Conservation (phyloP, 2,113 vertebrate genomes). For the Alectura lathami region DNA sequence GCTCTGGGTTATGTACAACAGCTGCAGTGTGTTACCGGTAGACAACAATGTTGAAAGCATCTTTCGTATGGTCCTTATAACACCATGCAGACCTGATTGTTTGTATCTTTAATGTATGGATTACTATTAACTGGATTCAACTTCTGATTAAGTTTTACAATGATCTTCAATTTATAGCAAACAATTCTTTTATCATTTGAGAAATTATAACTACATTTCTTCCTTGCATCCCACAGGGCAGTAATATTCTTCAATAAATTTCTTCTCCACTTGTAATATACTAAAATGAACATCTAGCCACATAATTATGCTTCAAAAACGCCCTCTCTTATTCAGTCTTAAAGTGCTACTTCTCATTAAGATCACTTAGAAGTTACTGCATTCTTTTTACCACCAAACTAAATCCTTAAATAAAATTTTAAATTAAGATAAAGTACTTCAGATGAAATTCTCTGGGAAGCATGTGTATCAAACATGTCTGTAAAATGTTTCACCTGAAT, state of each 20-base stretch:
- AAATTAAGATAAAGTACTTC: conserved; percentile 61
- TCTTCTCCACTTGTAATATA: conserved; percentile 45
- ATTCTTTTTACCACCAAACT: conserved; percentile 25
- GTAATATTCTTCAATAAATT: conserved; percentile 52
- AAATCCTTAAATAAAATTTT: conserved; percentile 61
- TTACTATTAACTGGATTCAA: neutral
- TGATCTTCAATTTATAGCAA: neutral
- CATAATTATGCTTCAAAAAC: conserved; percentile 42
- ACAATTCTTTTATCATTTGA: conserved; percentile 17
- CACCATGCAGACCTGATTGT: neutral
- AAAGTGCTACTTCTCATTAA: conserved; percentile 26
- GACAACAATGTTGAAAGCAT: neutral
- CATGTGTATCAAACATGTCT: neutral
- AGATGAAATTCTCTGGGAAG: conserved; percentile 36
- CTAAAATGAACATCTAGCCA: neutral
- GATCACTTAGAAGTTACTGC: conserved; percentile 33
- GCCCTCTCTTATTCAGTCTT: conserved; percentile 20
- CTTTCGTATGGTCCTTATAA: neutral
- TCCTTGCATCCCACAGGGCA: conserved; percentile 32
- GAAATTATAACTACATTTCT: conserved; percentile 9
- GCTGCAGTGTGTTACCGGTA: neutral
- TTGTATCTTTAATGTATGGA: neutral
- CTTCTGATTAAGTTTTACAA: neutral
- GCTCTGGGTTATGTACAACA: accelerated
- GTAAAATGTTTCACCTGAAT: conserved; percentile 46